Base-by-base conservation (phyloP, 2,888 invertebrate genomes). In the Hanleya hanleyi region DNA sequence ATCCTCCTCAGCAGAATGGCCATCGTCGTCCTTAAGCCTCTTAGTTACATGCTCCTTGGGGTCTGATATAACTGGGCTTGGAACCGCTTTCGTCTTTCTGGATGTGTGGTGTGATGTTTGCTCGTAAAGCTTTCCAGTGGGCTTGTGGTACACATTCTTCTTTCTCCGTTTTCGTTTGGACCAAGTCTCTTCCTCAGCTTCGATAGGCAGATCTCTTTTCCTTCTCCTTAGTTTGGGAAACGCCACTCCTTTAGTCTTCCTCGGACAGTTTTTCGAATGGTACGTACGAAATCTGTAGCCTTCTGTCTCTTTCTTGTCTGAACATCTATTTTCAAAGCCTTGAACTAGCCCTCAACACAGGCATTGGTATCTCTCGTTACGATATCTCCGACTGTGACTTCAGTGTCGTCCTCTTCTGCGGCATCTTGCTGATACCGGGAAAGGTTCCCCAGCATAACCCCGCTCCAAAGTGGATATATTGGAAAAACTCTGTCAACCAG, bases 251-350 rank as follows among this genome's bases (percentile, higher is more conserved):
- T 41, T 41, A 12, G 41, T 41, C 41, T 41, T 41, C 41, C 41
- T 41, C 41, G 9, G 18, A 41, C 41, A 41, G 41, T 41, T 41
- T 9, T 9, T 18, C 41, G 41, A 41, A 57, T 7, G 57, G 57
- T 22, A 26, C 57, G n/a, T 57, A 26, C 57, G 22, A 26, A 22
- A 26, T 57, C 29, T 9, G 57, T 57, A 22, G 57, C 9, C 57
- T 57, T 57, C n/a, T 26, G 57, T 57, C 29, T 57, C 57, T 57
- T 57, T 57, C 22, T n/a, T 22, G 22, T 15, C 9, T 22, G 57
- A 9, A 57, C 57, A 22, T 57, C 57, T n/a, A 57, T 57, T 57
- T 57, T 57, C 22, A 57, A n/a, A 26, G 57, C 29, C 22, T 57
- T 57, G n/a, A 57, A 57, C 57, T 22, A 57, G 29, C 57, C 29